Evolutionary conservation across 2,113 vertebrate genomes (phyloP).

Genomic region (Tinamus guttatus): DNA sequence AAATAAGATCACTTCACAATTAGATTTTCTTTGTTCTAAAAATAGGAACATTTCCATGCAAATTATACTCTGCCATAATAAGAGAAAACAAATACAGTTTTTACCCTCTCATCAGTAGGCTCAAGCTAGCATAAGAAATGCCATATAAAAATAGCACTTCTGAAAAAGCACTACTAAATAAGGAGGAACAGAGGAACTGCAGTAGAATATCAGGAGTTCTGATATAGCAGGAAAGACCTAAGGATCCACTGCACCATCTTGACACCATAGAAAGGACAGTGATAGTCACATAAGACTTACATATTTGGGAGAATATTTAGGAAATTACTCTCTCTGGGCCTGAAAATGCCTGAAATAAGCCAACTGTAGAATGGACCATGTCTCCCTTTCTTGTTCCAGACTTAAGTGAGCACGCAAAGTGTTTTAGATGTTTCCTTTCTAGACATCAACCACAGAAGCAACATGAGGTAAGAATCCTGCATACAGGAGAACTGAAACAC

Average conservation of each 20-base stretch:
- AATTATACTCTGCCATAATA: neutral
- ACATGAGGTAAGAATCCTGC: too few species aligned
- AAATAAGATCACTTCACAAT: conserved; percentile 9
- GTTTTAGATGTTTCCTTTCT: neutral
- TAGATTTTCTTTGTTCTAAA: conserved; percentile 4
- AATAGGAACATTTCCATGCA: conserved; percentile 7
- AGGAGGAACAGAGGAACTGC: neutral
- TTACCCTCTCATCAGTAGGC: neutral
- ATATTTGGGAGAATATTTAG: neutral
- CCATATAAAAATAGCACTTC: conserved; percentile 25
- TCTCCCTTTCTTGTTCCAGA: neutral
- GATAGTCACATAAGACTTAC: neutral
- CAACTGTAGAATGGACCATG: too few species aligned
- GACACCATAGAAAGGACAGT: neutral
- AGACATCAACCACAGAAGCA: neutral
- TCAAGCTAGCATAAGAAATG: conserved; percentile 36
- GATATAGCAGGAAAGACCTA: neutral
- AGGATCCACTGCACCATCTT: neutral
- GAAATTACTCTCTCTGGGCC: neutral
- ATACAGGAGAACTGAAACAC: neutral
- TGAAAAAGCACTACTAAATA: conserved; percentile 28
- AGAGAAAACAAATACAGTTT: conserved; percentile 35
- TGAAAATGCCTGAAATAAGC: neutral
- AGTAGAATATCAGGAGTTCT: neutral
- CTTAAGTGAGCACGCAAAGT: neutral